phyloP scores from a whole-genome alignment of 2,797 vertebrate genomes.

The Rallus crepitans region DNA sequence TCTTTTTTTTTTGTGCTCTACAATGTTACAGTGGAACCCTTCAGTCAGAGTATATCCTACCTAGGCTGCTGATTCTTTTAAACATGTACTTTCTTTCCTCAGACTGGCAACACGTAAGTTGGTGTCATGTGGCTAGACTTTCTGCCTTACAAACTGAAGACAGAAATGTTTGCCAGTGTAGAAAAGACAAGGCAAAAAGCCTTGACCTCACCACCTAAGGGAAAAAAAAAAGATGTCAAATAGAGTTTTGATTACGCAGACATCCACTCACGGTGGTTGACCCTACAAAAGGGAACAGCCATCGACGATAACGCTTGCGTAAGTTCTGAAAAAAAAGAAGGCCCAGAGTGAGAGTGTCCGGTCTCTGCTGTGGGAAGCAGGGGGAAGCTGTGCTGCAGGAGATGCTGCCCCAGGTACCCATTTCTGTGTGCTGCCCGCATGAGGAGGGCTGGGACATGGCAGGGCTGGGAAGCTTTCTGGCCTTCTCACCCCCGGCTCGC shows the following conservation, averaged over 20 bases:
- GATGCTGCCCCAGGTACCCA: not conserved
- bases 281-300: not conserved
- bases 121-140: slow-evolving; percentile 21
- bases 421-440: accelerated
- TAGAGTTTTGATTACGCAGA: not conserved
- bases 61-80: slow-evolving; percentile 42
- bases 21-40: slow-evolving; percentile 66
- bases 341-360: not conserved
- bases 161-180: slow-evolving; percentile 27
- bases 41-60: slow-evolving; percentile 68
- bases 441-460: not conserved
- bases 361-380: not conserved
- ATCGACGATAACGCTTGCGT: accelerated
- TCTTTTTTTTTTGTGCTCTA: slow-evolving; percentile 70
- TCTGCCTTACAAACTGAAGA: slow-evolving; percentile 36
- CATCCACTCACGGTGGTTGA: not conserved
- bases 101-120: slow-evolving; percentile 48
- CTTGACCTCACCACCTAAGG: not conserved
- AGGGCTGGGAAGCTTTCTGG: not conserved
- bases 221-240: not conserved
- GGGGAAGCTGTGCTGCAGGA: not conserved
- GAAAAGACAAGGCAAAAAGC: not conserved
- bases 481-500: accelerated
- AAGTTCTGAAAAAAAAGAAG: not conserved
- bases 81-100: slow-evolving; percentile 68